phyloP scores from a whole-genome alignment of 1,140 invertebrate species.

The Brachionus rubens region DNA sequence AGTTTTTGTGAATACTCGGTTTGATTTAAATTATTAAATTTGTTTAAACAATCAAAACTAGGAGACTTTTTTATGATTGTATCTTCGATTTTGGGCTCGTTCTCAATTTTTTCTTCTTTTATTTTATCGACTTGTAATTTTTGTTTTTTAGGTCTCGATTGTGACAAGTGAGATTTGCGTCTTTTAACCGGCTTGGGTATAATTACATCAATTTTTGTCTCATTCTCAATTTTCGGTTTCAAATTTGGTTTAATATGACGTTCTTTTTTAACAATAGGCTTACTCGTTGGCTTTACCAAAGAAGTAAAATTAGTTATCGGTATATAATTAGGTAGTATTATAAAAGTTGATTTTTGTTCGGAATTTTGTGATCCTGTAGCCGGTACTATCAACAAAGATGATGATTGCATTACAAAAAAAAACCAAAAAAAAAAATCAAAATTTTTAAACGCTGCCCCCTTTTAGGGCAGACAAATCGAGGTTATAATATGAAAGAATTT shows the following conservation, averaged over 20 bases:
- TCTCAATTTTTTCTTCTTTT: not conserved
- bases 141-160: not conserved
- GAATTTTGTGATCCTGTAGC: not conserved
- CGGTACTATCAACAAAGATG: constrained; percentile 22
- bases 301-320: not conserved
- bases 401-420: constrained; percentile 25
- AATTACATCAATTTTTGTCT: not conserved
- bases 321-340: constrained; percentile 7
- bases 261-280: constrained; percentile 5
- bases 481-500: not conserved
- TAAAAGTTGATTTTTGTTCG: constrained; percentile 2
- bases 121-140: not conserved
- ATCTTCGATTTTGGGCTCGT: too few relatives aligned
- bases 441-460: not conserved
- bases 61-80: too few relatives aligned
- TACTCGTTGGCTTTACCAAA: not conserved
- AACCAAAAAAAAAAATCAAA: too few relatives aligned
- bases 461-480: not conserved
- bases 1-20: not conserved
- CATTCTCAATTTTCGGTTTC: not conserved
- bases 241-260: constrained; percentile 6
- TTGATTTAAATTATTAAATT: not conserved
- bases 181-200: not conserved
- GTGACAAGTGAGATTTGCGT: not conserved
- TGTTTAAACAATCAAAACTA: too few relatives aligned